A percentile compares a stretch with the other conserved stretches of the same genome.
Evolutionary conservation across 2,113 vertebrate species (phyloP).

Genomic region (Tachysurus vachellii): DNA sequence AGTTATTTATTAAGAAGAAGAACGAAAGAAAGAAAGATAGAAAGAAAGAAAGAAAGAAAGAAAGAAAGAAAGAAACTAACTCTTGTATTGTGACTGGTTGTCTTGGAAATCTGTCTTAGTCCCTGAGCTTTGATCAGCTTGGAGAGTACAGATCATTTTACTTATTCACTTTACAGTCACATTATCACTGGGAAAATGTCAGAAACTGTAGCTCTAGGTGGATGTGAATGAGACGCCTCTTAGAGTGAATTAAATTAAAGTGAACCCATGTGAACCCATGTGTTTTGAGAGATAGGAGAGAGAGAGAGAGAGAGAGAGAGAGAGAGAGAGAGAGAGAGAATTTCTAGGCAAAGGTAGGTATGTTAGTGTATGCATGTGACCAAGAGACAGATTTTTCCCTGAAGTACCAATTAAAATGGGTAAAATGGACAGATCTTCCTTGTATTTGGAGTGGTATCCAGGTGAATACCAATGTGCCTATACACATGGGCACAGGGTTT

Average conservation of each 20-base stretch:
- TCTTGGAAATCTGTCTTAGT: neutral
- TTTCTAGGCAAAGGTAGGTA: constrained; percentile 3
- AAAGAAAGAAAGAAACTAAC: neutral
- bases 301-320: neutral
- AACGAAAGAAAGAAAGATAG: neutral
- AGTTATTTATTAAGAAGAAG: neutral
- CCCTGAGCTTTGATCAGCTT: neutral
- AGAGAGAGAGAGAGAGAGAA: neutral
- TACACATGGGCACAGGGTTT: neutral
- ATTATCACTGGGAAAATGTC: neutral
- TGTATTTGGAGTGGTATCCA: constrained; percentile 14
- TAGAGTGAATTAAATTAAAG: neutral
- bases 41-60: neutral
- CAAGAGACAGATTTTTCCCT: constrained; percentile 36
- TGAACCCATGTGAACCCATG: neutral
- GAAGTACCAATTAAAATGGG: constrained; percentile 47
- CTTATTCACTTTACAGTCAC: constrained; percentile 1
- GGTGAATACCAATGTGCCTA: neutral
- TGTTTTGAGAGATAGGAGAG: neutral
- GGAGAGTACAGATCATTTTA: constrained; percentile 5
- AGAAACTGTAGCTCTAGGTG: neutral
- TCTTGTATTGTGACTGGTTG: neutral
- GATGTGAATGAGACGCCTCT: neutral
- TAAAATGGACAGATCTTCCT: constrained; percentile 2
- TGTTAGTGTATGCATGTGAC: neutral